Percentiles rank a stretch among this genome's conserved stretches.
These are phyloP conservation scores for Tineola bisselliella DNA, from an alignment of 2,888 invertebrate genomes.

Conservation along the genomic window DNA sequence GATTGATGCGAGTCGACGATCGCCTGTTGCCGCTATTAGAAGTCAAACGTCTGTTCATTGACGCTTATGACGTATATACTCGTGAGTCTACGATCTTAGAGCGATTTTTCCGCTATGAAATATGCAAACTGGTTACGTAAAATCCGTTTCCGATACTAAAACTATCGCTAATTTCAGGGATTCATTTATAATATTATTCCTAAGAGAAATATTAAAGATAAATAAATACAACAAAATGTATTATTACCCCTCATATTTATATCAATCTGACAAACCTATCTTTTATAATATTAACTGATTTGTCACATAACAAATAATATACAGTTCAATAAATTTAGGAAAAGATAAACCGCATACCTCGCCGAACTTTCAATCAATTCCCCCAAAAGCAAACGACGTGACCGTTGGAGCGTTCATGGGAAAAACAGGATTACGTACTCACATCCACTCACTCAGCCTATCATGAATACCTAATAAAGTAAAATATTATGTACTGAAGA, in stretches of 20 bases:
- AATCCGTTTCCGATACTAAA: background rate
- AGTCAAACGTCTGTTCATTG: constrained; percentile 26
- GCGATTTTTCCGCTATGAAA: background rate
- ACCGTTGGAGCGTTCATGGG: constrained; percentile 7
- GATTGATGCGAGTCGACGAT: constrained; percentile 40
- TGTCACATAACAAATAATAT: background rate
- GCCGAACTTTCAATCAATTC: constrained; percentile 9
- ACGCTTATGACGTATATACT: constrained; percentile 9
- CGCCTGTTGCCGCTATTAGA: constrained; percentile 37
- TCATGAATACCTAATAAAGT: constrained; percentile 11
- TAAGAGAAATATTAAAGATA: too few species aligned
- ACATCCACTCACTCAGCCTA: background rate
- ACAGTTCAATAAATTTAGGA: background rate
- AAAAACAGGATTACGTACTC: constrained; percentile 8
- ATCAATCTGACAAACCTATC: too few species aligned
- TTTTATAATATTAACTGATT: too few species aligned
- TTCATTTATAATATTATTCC: background rate
- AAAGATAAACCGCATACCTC: background rate
- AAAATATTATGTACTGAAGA: constrained; percentile 6
- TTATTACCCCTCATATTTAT: too few species aligned
- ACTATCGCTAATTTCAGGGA: background rate
- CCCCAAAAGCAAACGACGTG: constrained; percentile 6
- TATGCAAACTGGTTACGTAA: background rate
- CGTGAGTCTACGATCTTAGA: background rate
- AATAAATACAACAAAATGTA: too few species aligned